Evolutionary conservation across 1,140 invertebrate species (phyloP), one percentile per base, ranked within the genome.

Genomic region (Nixonia krombeini): DNA sequence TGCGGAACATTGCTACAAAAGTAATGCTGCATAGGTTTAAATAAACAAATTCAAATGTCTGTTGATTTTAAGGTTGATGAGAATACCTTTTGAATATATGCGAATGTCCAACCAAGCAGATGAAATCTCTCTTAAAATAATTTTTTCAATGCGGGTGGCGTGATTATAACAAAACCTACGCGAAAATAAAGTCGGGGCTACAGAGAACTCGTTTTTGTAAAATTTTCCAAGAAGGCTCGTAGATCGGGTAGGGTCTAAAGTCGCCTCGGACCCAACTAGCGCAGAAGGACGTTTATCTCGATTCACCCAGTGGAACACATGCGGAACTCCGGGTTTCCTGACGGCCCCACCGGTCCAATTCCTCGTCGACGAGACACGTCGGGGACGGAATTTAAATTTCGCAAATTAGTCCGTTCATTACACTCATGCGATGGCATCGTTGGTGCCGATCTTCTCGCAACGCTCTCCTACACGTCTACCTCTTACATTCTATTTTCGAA

Each of bases 371-470:
- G 63, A 69, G 72, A 80, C 74, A 78, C 70, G 67, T 75, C 71
- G 72, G 74, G 72, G 72, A 73, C 74, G 81, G 81, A 84, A 84
- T 84, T 83, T 84, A 81, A 83, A 84, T 83, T 82, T 84, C 81
- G 72, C 82, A 83, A 83, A 84, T 84, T 83, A 84, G 82, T 83
- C 77, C 72, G 76, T 82, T 80, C 80, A 84, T 84, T 84, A 84
- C 81, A 83, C 75, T 74, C 56, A 73, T 70, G 13, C 72, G 76
- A 67, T 71, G 65, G 70, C 77, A 82, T 82, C 82, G 62, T 46
- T 25, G 37, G 42, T 55, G 70, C 64, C 77, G 70, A 80, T 81
- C 78, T 80, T 68, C n/a, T n/a, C n/a, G n/a, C n/a, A n/a, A n/a
- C 52, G 28, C n/a, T 38, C 26, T 66, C 49, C 12, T 55, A 44